Conservation (phyloP, 2,797 vertebrate genomes). For the Craterocephalus amniculus region DNA sequence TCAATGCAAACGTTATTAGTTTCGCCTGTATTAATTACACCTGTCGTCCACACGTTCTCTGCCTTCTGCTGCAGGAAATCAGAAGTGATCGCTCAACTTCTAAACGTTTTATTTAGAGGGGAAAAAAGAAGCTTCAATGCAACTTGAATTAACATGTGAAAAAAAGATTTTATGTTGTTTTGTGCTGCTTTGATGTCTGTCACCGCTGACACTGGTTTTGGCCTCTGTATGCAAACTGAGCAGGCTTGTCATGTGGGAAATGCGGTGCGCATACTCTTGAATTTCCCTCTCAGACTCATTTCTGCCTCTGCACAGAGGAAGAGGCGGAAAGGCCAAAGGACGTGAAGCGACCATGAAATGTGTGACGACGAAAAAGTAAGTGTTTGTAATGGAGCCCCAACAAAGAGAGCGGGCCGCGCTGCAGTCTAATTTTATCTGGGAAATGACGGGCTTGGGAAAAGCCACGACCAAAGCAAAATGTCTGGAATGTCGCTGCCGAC, state of each 20-base stretch:
- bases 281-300: slow-evolving; percentile 21
- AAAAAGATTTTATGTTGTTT: not conserved
- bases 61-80: not conserved
- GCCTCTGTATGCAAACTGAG: slow-evolving; percentile 1
- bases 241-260: slow-evolving; percentile 47
- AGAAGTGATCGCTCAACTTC: slow-evolving; percentile 18
- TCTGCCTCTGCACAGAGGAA: not conserved
- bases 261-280: slow-evolving; percentile 15
- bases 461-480: slow-evolving; percentile 52
- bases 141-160: slow-evolving; percentile 4
- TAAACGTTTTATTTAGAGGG: slow-evolving; percentile 31
- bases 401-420: slow-evolving; percentile 50
- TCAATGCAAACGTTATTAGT: slow-evolving; percentile 55
- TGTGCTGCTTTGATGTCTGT: slow-evolving; percentile 13
- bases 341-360: slow-evolving; percentile 35
- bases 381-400: slow-evolving; percentile 56
- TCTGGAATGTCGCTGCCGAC: slow-evolving; percentile 61
- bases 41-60: slow-evolving; percentile 25
- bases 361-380: slow-evolving; percentile 57
- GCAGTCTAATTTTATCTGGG: slow-evolving; percentile 61
- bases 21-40: slow-evolving; percentile 37
- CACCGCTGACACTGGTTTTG: not conserved
- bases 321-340: slow-evolving; percentile 10
- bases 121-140: not conserved
- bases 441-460: slow-evolving; percentile 65